Percentiles rank a stretch among this genome's conserved stretches.
Evolutionary conservation across 2,797 vertebrate genomes (phyloP).

Genomic region (Hypotaenidia philippensis): DNA sequence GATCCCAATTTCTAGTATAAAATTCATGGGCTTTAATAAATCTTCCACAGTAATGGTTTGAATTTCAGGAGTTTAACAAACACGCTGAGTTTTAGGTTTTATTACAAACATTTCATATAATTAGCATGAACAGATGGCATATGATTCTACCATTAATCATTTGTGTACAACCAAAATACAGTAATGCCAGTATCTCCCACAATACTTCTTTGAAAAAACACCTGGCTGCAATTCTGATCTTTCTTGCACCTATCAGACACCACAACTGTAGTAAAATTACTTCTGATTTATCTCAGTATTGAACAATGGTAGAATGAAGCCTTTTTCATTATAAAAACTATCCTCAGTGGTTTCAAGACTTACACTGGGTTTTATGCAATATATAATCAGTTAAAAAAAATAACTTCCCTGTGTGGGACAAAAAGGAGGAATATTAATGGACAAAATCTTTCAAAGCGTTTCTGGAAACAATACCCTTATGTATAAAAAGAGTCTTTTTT

Average conservation of each 20-base stretch:
- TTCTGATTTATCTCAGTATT: constrained; percentile 40
- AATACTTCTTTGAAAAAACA: constrained; percentile 18
- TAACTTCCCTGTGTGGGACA: constrained; percentile 13
- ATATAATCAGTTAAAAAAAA: constrained; percentile 32
- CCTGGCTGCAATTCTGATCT: constrained; percentile 21
- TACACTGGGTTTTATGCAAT: not conserved
- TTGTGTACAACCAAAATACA: constrained; percentile 44
- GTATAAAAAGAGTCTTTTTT: not conserved
- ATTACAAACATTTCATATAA: constrained; percentile 56
- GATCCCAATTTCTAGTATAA: not conserved
- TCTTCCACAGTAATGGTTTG: constrained; percentile 13
- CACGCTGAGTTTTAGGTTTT: not conserved
- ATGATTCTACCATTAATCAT: constrained; percentile 65
- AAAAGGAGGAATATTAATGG: constrained; percentile 47
- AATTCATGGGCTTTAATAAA: constrained; percentile 32
- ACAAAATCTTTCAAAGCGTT: constrained; percentile 43
- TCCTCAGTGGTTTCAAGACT: constrained; percentile 16
- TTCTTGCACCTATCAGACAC: constrained; percentile 4
- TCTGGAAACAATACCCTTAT: constrained; percentile 49
- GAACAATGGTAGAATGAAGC: constrained; percentile 26
- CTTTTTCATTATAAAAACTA: constrained; percentile 24
- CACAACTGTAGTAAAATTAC: not conserved
- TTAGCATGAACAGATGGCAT: constrained; percentile 64
- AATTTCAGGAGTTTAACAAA: constrained; percentile 46
- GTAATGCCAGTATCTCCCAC: constrained; percentile 7